Evolutionary conservation across 2,888 invertebrate genomes (phyloP).

Genomic region (Oxyteleia sp.): DNA sequence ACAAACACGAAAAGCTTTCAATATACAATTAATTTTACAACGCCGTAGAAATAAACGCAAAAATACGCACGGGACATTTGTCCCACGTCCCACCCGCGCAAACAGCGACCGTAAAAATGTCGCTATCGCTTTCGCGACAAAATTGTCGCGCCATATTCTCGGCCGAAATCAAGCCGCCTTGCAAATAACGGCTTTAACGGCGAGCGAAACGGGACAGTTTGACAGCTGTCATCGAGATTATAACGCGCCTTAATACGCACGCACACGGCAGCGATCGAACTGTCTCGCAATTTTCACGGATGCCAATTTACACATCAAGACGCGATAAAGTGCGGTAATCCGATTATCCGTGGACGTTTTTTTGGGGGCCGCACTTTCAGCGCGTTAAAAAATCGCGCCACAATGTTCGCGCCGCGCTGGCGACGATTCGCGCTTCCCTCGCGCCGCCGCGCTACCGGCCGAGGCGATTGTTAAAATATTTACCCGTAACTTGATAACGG

Average conservation of each 20-base stretch:
- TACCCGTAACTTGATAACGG: slow-evolving; percentile 3
- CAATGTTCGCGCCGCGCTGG: not conserved
- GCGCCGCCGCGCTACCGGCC: too few species aligned
- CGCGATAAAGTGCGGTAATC: slow-evolving; percentile 56
- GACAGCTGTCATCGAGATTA: slow-evolving; percentile 63
- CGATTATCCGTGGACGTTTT: slow-evolving; percentile 44
- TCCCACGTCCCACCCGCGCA: too few species aligned
- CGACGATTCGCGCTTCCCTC: too few species aligned
- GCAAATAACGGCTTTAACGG: slow-evolving; percentile 21
- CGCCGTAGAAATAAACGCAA: too few species aligned
- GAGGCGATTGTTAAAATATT: slow-evolving; percentile 34
- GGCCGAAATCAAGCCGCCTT: slow-evolving; percentile 9
- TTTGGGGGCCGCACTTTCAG: slow-evolving; percentile 22
- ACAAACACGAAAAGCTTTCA: too few species aligned
- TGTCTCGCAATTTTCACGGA: slow-evolving; percentile 44
- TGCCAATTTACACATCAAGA: slow-evolving; percentile 50
- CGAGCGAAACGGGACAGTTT: slow-evolving; percentile 40
- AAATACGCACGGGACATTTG: too few species aligned
- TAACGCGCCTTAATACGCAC: slow-evolving; percentile 46
- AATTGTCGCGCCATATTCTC: too few species aligned
- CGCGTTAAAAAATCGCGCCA: slow-evolving; percentile 24
- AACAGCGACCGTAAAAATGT: too few species aligned
- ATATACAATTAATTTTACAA: too few species aligned
- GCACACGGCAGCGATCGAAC: slow-evolving; percentile 56
- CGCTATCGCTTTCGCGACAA: too few species aligned